Base-by-base conservation (phyloP, 2,797 vertebrate species). In the Leptoclinus maculatus region DNA sequence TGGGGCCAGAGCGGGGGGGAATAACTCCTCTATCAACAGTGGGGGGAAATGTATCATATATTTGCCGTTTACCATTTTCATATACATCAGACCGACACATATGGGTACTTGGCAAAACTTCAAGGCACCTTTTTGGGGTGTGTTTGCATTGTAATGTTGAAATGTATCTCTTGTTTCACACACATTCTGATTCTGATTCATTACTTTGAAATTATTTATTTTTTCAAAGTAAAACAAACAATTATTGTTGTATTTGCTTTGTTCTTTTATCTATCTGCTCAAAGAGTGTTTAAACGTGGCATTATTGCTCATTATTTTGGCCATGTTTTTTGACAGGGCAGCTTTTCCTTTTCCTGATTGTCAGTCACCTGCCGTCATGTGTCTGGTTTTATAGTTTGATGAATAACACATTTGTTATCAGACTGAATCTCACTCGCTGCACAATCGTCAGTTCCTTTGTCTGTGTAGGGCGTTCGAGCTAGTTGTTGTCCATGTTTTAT, bases 1-100 rank as follows among this genome's bases (percentile, higher is more conserved):
- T 87, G 77, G 36, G 69, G 81, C 88, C 80, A 64, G 66, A 56
- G 65, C 45, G 7, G 45, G 3, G 23, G 71, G 66, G 66, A 74
- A 51, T 7, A 65, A 7, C 39, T 65, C 67, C 66, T 62, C 29
- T 1, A 36, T 65, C n/a, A 78, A 67, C 51, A 65, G 56, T 19
- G 4, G 13, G 19, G 38, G 3, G 1, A 45, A 49, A 64, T 17
- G 23, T 16, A 58, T 51, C 32, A 58, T 36, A n/a, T 38, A 7
- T 17, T 56, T 58, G 41, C 3, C 19, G 5, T 36, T 79, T 74
- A 39, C 27, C 9, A 51, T 39, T 69, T 68, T 73, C n/a, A 57
- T 54, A n/a, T 49, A 10, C 21, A 49, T 53, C 23, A 13, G 12
- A 53, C n/a, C 12, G n/a, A 53, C 51, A 53, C n/a, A 25, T 53